phyloP scores from a whole-genome alignment of 1,140 invertebrate species.

The Armadillidium nasatum region DNA sequence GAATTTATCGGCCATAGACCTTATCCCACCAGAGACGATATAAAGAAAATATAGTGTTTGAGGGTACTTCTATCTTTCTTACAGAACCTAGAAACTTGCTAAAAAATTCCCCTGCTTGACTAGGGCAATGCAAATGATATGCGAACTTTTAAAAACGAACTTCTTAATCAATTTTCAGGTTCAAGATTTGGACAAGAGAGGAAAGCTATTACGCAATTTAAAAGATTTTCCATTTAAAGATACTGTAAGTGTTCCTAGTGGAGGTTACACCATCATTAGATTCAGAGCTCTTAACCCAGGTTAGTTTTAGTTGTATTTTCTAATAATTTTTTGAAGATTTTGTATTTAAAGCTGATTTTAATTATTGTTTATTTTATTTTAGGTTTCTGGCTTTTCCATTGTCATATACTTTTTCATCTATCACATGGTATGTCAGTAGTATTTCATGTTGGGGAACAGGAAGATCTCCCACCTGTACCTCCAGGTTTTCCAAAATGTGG shows the following conservation, averaged over 20 bases:
- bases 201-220: conserved; percentile 67
- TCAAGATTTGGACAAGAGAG: conserved; percentile 49
- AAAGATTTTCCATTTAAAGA: conserved; percentile 75
- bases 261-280: conserved; percentile 84
- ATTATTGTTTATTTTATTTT: too few relatives aligned
- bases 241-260: conserved; percentile 83
- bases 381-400: conserved; percentile 88
- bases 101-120: too few relatives aligned
- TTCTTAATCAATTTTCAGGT: conserved; percentile 41
- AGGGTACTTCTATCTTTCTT: too few relatives aligned
- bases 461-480: conserved; percentile 51
- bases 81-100: too few relatives aligned
- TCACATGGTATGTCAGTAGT: conserved; percentile 84
- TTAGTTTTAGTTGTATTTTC: conserved; percentile 47
- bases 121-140: too few relatives aligned
- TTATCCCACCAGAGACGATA: too few relatives aligned
- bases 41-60: too few relatives aligned
- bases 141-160: too few relatives aligned
- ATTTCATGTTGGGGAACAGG: conserved; percentile 63
- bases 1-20: too few relatives aligned
- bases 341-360: too few relatives aligned
- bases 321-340: too few relatives aligned
- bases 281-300: conserved; percentile 86
- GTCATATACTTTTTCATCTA: conserved; percentile 84
- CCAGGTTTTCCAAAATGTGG: conserved; percentile 36